phyloP scores from a whole-genome alignment of 2,888 invertebrate genomes.

The Rotaria sp. region DNA sequence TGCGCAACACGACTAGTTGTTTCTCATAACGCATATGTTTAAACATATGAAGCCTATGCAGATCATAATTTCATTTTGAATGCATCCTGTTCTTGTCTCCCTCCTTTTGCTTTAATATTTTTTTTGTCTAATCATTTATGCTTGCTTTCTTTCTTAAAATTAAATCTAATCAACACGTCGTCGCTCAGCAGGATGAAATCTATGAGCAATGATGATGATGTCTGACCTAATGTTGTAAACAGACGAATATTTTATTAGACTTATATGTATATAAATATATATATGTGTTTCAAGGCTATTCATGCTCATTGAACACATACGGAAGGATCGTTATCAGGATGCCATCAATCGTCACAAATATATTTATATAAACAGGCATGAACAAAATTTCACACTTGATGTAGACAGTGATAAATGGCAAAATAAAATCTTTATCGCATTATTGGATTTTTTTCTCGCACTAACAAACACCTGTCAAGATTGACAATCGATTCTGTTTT shows the following conservation, averaged over 20 bases:
- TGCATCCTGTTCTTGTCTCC: not conserved
- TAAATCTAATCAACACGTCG: slow-evolving; percentile 5
- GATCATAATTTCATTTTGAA: not conserved
- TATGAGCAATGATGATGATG: not conserved
- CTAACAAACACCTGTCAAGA: slow-evolving; percentile 24
- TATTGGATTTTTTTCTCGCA: not conserved
- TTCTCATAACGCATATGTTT: not conserved
- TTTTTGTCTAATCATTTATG: not conserved
- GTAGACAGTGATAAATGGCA: slow-evolving; percentile 19
- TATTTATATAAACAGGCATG: slow-evolving; percentile 15
- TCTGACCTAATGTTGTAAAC: slow-evolving; percentile 22
- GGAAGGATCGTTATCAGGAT: slow-evolving; percentile 24
- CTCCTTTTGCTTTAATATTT: not conserved
- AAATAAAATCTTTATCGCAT: slow-evolving; percentile 19
- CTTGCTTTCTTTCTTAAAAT: not conserved
- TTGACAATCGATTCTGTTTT: slow-evolving; percentile 24
- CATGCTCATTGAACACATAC: slow-evolving; percentile 19
- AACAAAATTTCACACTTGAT: slow-evolving; percentile 22
- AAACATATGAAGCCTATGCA: not conserved
- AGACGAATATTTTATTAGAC: not conserved
- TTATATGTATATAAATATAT: not conserved
- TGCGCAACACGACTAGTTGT: not conserved
- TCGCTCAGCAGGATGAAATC: slow-evolving; percentile 7
- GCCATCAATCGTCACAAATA: slow-evolving; percentile 22
- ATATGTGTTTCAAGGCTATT: not conserved